These are phyloP conservation scores for Coracias cyanogaster DNA, from an alignment of 2,797 vertebrate genomes.

Conservation along the genomic window DNA sequence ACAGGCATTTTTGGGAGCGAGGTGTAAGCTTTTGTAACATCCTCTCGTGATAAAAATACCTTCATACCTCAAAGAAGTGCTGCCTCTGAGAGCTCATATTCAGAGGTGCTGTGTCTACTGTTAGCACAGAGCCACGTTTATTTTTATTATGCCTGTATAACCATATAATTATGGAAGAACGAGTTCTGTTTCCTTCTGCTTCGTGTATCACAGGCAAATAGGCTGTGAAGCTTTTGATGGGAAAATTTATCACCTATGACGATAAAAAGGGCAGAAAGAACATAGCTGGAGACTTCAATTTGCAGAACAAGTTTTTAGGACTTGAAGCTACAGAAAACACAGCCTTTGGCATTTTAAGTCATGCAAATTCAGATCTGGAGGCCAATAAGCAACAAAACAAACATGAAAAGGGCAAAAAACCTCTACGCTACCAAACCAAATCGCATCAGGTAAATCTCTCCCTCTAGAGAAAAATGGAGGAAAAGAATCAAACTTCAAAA, in stretches of 20 bases:
- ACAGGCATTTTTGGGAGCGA: background rate
- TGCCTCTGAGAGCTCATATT: background rate
- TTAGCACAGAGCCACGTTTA: conserved; percentile 49
- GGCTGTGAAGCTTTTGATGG: conserved; percentile 58
- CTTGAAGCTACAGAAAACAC: background rate
- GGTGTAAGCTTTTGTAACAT: background rate
- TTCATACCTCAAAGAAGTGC: background rate
- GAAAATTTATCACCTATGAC: conserved; percentile 56
- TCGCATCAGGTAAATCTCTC: background rate
- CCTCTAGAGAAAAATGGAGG: background rate
- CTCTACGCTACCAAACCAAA: background rate
- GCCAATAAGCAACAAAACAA: background rate
- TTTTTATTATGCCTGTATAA: conserved; percentile 38
- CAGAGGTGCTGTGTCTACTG: conserved; percentile 48
- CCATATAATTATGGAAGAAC: conserved; percentile 41
- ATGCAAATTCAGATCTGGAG: background rate
- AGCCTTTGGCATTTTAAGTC: background rate
- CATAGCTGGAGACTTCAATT: conserved; percentile 11
- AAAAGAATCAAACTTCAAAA: background rate
- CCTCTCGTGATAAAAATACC: conserved; percentile 48
- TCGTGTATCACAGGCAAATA: conserved; percentile 47
- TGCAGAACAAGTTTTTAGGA: background rate
- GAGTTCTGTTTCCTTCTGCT: conserved; percentile 44
- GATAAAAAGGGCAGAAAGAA: conserved; percentile 56
- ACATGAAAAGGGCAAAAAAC: background rate